Percentiles rank a stretch among this genome's conserved stretches.
Conservation (phyloP, 2,888 invertebrate genomes). For the Dryobotodes eremita region DNA sequence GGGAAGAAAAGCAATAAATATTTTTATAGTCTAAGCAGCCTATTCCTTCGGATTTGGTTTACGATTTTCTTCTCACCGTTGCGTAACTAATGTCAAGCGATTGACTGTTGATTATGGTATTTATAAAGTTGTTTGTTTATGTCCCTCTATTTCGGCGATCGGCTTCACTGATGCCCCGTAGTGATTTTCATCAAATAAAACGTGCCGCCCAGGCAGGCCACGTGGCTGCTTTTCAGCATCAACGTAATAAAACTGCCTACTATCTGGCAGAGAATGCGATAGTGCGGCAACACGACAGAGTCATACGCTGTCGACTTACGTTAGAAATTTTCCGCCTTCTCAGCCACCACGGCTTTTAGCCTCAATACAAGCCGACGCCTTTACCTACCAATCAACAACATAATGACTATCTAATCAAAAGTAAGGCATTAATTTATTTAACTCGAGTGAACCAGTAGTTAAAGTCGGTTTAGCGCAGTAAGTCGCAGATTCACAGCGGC, state of each 20-base stretch:
- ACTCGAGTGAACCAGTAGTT: constrained; percentile 73
- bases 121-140: constrained; percentile 67
- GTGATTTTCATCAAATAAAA: constrained; percentile 47
- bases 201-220: not conserved
- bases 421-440: constrained; percentile 75
- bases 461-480: constrained; percentile 70
- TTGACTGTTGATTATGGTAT: constrained; percentile 64
- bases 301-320: constrained; percentile 52
- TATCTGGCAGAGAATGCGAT: constrained; percentile 19
- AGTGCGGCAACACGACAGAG: constrained; percentile 40
- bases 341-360: constrained; percentile 67
- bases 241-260: constrained; percentile 44
- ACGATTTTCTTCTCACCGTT: constrained; percentile 75
- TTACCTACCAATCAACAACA: constrained; percentile 73
- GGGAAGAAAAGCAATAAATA: constrained; percentile 87
- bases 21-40: constrained; percentile 83
- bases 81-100: constrained; percentile 71
- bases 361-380: constrained; percentile 74
- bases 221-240: constrained; percentile 45
- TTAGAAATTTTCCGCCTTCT: constrained; percentile 61
- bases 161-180: constrained; percentile 49
- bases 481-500: constrained; percentile 76
- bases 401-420: constrained; percentile 80
- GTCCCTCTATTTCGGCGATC: constrained; percentile 53
- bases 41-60: constrained; percentile 78